These are phyloP conservation scores for Lochmaea crataegi DNA, from an alignment of 2,888 invertebrate species.

Conservation along the genomic window DNA sequence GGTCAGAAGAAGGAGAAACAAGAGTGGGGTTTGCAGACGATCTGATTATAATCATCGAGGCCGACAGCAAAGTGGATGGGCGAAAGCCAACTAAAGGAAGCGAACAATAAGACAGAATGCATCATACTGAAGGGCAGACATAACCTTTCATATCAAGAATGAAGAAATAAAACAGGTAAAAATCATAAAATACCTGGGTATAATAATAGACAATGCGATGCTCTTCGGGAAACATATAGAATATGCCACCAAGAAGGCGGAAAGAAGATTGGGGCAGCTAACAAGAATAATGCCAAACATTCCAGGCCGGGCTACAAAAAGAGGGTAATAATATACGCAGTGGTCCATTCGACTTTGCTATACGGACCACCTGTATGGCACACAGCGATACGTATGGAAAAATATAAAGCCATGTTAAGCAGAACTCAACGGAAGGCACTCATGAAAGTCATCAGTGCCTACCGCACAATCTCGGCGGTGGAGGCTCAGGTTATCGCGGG, in stretches of 20 bases:
- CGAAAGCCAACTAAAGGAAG: slow-evolving; percentile 19
- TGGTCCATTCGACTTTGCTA: slow-evolving; percentile 33
- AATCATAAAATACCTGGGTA: slow-evolving; percentile 26
- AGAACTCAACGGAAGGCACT: no score
- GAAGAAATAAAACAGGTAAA: background rate
- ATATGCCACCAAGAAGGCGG: background rate
- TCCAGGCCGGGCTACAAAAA: slow-evolving; percentile 26
- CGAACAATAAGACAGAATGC: slow-evolving; percentile 29
- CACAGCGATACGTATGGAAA: slow-evolving; percentile 7
- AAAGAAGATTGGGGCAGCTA: slow-evolving; percentile 14
- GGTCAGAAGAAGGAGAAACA: slow-evolving; percentile 5
- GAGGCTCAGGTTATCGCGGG: no score
- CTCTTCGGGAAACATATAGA: no score
- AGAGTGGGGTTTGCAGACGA: slow-evolving; percentile 34
- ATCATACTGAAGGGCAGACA: slow-evolving; percentile 16
- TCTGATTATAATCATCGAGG: slow-evolving; percentile 10
- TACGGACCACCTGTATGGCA: slow-evolving; percentile 39
- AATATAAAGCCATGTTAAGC: no score
- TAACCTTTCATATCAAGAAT: slow-evolving; percentile 9
- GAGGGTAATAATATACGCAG: slow-evolving; percentile 27
- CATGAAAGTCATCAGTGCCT: no score
- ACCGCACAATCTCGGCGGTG: no score
- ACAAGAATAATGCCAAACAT: slow-evolving; percentile 36
- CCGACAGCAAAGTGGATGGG: slow-evolving; percentile 19
- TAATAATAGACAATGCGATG: no score